Evolutionary conservation across 1,140 invertebrate genomes (phyloP).

Genomic region (Globodera rostochiensis): DNA sequence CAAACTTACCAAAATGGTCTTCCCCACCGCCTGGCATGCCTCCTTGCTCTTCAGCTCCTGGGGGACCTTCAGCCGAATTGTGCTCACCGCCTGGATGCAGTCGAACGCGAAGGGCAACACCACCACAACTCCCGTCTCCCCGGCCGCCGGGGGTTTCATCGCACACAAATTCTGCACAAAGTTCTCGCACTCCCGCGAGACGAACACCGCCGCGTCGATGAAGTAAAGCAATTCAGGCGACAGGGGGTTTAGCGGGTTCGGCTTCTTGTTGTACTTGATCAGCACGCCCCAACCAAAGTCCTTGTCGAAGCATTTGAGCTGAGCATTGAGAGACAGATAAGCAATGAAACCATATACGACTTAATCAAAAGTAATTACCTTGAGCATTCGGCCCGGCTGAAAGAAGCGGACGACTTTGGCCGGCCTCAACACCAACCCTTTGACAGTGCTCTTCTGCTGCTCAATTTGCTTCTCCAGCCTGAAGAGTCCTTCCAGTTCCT

Average conservation of each 20-base stretch:
- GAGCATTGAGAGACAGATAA: conserved; percentile 14
- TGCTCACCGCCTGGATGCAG: conserved; percentile 81
- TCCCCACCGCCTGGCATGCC: conserved; percentile 80
- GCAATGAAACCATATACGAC: too few relatives aligned
- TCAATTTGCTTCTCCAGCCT: conserved; percentile 81
- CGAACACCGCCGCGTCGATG: conserved; percentile 32
- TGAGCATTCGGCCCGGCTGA: conserved; percentile 86
- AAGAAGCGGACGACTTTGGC: conserved; percentile 88
- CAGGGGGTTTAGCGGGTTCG: conserved; percentile 71
- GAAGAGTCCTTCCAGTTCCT: conserved; percentile 81
- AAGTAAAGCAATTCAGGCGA: conserved; percentile 72
- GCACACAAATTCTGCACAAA: conserved; percentile 35
- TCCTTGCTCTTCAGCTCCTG: conserved; percentile 83
- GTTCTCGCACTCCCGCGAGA: conserved; percentile 25
- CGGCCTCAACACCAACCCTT: conserved; percentile 77
- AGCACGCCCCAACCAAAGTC: conserved; percentile 95
- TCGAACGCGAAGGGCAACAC: conserved; percentile 81
- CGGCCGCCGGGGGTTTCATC: conserved; percentile 34
- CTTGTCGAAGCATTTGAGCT: conserved; percentile 81
- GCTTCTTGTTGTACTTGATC: conserved; percentile 81
- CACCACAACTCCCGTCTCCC: conserved; percentile 49
- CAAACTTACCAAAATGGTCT: conserved; percentile 75
- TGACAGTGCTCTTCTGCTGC: conserved; percentile 76
- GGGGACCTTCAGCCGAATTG: conserved; percentile 85
- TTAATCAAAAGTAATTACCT: conserved; percentile 72